These are phyloP conservation scores for Parus major DNA, from an alignment of 2,113 vertebrate species.

Conservation along the genomic window DNA sequence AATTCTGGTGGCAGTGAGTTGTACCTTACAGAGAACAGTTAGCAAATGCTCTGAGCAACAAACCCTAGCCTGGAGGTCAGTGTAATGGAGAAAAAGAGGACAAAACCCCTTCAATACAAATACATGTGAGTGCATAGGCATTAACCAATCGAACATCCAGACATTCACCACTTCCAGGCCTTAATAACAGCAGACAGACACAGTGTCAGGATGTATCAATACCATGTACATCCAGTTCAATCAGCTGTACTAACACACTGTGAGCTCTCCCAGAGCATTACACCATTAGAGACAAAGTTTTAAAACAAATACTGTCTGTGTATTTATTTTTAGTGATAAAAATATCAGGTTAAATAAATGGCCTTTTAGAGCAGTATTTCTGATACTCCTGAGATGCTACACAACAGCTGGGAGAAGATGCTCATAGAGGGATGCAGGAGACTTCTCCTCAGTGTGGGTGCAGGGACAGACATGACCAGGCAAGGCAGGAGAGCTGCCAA, in stretches of 20 bases:
- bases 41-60: background rate
- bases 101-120: conserved; percentile 18
- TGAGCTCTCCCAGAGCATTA: background rate
- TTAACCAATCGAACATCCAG: background rate
- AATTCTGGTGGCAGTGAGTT: background rate
- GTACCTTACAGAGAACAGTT: background rate
- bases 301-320: background rate
- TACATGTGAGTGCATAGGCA: background rate
- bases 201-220: background rate
- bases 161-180: background rate
- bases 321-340: background rate
- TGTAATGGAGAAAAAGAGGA: conserved; percentile 20
- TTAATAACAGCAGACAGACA: conserved; percentile 28
- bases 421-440: background rate
- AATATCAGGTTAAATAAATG: background rate
- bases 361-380: background rate
- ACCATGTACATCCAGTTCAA: background rate
- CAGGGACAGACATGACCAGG: background rate
- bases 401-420: background rate
- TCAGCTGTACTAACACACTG: background rate
- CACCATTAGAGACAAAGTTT: background rate
- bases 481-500: background rate
- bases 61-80: background rate
- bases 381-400: background rate
- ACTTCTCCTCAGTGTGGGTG: background rate